Evolutionary conservation across 2,888 invertebrate genomes (phyloP), one percentile per base, ranked within the genome.

Genomic region (Himalopsyche tibetana): DNA sequence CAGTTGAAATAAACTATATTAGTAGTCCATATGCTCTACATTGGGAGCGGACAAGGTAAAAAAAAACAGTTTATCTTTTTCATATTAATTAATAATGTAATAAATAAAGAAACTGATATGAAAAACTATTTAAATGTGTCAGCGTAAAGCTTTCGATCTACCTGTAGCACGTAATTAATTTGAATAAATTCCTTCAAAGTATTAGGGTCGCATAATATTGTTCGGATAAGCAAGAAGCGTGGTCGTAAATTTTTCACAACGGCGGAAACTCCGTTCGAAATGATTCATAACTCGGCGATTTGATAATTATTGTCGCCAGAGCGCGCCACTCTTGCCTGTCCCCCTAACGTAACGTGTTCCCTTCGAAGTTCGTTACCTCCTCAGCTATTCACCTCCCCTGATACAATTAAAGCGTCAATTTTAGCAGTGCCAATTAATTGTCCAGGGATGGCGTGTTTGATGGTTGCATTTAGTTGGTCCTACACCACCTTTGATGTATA

Each of bases 401-500:
- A 55, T 85, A 82, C 80, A 85, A 87, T 87, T 87, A 87, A 85
- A 85, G 82, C 84, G 80, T 87, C 85, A 85, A 87, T 85, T 87
- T 85, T 85, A 87, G 85, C 85, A 45, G 83, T 36, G 56, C 83
- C 87, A 85, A 85, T 87, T 85, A 87, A 83, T 83, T 12, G 55
- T n/a, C 28, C 82, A 42, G 80, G 80, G 82, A 51, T 80, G 85
- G 85, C 85, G 79, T 69, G 45, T 63, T 63, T 63, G 28, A 19
- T 0, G 19, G 15, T 15, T 51, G 15, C 51, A 51, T 15, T 51
- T 15, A 8, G 51, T 51, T 12, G 12, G 15, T 15, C 15, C 51
- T 51, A 12, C 15, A 51, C 51, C 15, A 51, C 4, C 15, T 5
- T 51, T 15, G 51, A 8, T 51, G 51, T 15, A 12, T 15, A 51